A percentile compares a stretch with the other conserved stretches of the same genome.
Conservation (phyloP, 2,888 invertebrate species). For the Cantharis flavilabris region DNA sequence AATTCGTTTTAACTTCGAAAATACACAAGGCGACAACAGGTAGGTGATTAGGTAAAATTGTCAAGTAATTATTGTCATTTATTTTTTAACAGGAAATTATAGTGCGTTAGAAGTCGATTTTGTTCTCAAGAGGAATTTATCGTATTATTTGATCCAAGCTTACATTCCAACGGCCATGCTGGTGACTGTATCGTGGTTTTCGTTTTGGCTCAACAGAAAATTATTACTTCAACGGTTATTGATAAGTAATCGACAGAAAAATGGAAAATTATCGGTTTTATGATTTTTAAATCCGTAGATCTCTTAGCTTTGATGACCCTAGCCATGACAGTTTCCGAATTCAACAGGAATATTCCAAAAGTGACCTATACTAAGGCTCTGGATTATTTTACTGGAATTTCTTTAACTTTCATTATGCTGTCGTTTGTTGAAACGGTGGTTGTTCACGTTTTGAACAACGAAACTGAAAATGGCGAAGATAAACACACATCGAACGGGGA, state of each 20-base stretch:
- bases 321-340: not conserved
- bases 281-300: not conserved
- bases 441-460: not conserved
- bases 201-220: constrained; percentile 16
- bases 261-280: not conserved
- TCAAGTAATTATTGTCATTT: no score
- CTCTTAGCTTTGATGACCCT: not conserved
- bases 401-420: constrained; percentile 3
- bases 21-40: not conserved
- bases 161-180: constrained; percentile 12
- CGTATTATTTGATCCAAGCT: not conserved
- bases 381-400: constrained; percentile 11
- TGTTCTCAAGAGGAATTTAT: constrained; percentile 4
- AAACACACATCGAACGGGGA: not conserved
- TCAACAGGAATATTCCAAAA: not conserved
- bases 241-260: not conserved
- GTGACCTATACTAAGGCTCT: not conserved
- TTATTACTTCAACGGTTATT: constrained; percentile 5
- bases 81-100: constrained; percentile 3
- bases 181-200: constrained; percentile 17
- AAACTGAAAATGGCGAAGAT: not conserved
- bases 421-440: constrained; percentile 1
- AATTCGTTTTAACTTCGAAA: not conserved
- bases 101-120: not conserved
- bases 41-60: no score